Evolutionary conservation across 2,797 vertebrate species (phyloP).

Genomic region (Muscicapa comitata): DNA sequence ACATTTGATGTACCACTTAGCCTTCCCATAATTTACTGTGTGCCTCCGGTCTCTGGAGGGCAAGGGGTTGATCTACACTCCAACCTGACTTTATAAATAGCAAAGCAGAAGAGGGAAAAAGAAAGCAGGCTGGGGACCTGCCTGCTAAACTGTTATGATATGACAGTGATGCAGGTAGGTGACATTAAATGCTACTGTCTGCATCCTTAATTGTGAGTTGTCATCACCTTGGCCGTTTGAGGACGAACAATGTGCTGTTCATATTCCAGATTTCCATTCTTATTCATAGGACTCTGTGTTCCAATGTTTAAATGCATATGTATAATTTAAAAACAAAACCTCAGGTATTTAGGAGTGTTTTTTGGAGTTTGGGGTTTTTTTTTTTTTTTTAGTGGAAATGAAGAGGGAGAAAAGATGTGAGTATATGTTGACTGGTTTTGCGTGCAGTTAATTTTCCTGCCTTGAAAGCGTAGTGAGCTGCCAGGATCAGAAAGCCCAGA

Average conservation of each 20-base stretch:
- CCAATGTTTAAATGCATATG: background rate
- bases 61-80: constrained; percentile 53
- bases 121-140: constrained; percentile 43
- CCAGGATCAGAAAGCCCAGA: background rate
- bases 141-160: constrained; percentile 48
- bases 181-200: constrained; percentile 64
- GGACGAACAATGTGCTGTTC: constrained; percentile 38
- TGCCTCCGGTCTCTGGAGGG: constrained; percentile 45
- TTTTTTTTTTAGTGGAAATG: background rate
- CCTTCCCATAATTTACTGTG: constrained; percentile 63
- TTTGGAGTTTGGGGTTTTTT: background rate
- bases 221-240: constrained; percentile 55
- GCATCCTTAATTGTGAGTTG: constrained; percentile 67
- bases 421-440: background rate
- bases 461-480: background rate
- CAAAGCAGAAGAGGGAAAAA: constrained; percentile 50
- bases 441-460: background rate
- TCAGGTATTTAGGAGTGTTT: background rate
- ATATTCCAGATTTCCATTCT: constrained; percentile 20
- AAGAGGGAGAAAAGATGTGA: background rate
- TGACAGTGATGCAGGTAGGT: constrained; percentile 52
- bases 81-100: constrained; percentile 68
- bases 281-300: background rate
- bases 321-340: constrained; percentile 34
- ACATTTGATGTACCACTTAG: constrained; percentile 70